These are phyloP conservation scores for Drosophila histrio DNA, from an alignment of 2,888 invertebrate species.

Conservation along the genomic window DNA sequence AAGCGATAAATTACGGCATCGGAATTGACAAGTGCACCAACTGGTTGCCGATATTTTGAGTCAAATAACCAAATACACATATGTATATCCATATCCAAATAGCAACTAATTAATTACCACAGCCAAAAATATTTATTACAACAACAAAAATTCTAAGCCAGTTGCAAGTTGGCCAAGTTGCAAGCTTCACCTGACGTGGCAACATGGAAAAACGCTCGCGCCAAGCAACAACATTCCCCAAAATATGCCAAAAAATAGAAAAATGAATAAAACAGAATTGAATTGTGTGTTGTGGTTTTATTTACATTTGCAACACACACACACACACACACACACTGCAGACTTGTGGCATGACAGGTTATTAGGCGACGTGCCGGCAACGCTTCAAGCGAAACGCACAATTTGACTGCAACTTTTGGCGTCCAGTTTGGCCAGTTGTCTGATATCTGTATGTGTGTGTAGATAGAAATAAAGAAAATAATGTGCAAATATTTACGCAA, in stretches of 20 bases:
- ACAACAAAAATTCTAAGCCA: slow-evolving; percentile 63
- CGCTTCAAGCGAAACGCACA: slow-evolving; percentile 68
- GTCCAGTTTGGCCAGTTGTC: slow-evolving; percentile 68
- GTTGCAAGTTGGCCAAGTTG: slow-evolving; percentile 50
- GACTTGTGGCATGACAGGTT: slow-evolving; percentile 83
- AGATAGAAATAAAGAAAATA: slow-evolving; percentile 51
- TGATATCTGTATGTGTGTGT: slow-evolving; percentile 8
- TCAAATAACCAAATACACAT: slow-evolving; percentile 31
- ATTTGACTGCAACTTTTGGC: slow-evolving; percentile 58
- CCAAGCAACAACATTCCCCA: slow-evolving; percentile 66
- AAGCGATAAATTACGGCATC: slow-evolving; percentile 29
- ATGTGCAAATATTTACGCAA: slow-evolving; percentile 46
- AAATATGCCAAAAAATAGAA: slow-evolving; percentile 30
- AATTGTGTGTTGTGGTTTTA: slow-evolving; percentile 68
- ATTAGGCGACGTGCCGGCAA: slow-evolving; percentile 77
- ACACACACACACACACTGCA: slow-evolving; percentile 11
- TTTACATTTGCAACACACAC: slow-evolving; percentile 64
- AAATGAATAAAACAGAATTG: slow-evolving; percentile 49
- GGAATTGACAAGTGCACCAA: slow-evolving; percentile 61
- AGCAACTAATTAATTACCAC: slow-evolving; percentile 73
- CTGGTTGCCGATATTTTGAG: slow-evolving; percentile 55
- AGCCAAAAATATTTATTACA: slow-evolving; percentile 56
- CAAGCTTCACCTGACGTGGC: slow-evolving; percentile 68
- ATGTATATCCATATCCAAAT: slow-evolving; percentile 30
- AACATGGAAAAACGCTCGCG: slow-evolving; percentile 72